phyloP scores from a whole-genome alignment of 2,888 invertebrate genomes.

The Ctena decussata region DNA sequence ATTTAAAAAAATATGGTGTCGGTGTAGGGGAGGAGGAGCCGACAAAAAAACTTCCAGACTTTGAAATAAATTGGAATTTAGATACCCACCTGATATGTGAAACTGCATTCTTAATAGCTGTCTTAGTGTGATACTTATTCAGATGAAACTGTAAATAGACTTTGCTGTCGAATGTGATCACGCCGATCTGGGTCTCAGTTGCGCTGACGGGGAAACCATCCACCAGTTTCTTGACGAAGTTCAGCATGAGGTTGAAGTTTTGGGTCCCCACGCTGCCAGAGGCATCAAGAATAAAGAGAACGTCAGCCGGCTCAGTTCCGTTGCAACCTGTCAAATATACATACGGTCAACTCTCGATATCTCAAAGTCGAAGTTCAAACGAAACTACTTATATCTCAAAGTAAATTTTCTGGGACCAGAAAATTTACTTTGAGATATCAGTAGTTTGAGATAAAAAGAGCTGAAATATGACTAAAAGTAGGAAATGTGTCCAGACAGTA shows the following conservation, averaged over 20 bases:
- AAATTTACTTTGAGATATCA: no score
- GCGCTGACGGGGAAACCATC: slow-evolving; percentile 74
- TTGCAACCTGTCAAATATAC: slow-evolving; percentile 62
- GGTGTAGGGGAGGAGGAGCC: no score
- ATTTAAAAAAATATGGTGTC: no score
- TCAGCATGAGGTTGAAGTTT: slow-evolving; percentile 75
- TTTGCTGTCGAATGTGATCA: slow-evolving; percentile 75
- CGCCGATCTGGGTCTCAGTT: slow-evolving; percentile 74
- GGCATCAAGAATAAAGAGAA: slow-evolving; percentile 82
- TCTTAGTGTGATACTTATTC: slow-evolving; percentile 77
- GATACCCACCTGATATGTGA: slow-evolving; percentile 45
- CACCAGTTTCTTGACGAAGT: slow-evolving; percentile 78
- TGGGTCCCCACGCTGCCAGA: slow-evolving; percentile 79
- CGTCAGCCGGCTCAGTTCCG: slow-evolving; percentile 74
- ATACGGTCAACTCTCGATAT: no score
- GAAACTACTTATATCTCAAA: no score
- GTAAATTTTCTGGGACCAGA: no score
- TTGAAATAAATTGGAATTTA: no score
- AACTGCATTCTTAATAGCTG: slow-evolving; percentile 74
- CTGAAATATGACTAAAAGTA: no score
- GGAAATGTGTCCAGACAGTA: no score
- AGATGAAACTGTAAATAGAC: slow-evolving; percentile 80
- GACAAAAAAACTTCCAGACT: no score
- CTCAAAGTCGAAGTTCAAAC: no score
- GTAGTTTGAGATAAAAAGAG: no score